These are phyloP conservation scores for Chloroceryle amazona DNA, from an alignment of 2,797 vertebrate genomes.

Conservation along the genomic window DNA sequence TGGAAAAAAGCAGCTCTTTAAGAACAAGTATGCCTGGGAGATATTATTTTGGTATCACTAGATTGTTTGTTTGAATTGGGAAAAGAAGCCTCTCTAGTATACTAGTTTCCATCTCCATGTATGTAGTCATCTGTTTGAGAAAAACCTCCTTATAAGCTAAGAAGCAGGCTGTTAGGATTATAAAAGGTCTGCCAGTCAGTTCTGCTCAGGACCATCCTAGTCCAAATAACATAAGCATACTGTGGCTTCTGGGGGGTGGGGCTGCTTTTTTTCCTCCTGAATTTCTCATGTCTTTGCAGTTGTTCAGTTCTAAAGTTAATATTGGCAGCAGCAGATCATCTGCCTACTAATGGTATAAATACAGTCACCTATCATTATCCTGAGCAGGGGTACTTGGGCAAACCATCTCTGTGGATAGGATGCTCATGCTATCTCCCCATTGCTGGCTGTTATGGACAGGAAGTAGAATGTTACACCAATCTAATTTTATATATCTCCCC, in stretches of 20 bases:
- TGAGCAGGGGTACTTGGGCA: neutral
- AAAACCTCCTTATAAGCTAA: neutral
- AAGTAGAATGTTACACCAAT: neutral
- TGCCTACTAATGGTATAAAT: neutral
- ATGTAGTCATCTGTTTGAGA: neutral
- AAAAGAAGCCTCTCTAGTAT: neutral
- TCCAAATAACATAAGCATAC: neutral
- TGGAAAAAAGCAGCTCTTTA: neutral
- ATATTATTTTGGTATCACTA: neutral
- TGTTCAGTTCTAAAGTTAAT: neutral
- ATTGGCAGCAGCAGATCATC: neutral
- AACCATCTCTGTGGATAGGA: neutral
- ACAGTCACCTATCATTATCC: fast-evolving
- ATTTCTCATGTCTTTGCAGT: neutral
- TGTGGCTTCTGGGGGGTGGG: neutral
- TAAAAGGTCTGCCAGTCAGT: neutral
- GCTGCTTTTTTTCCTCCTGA: neutral
- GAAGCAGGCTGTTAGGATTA: neutral
- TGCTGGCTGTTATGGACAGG: neutral
- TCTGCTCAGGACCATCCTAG: neutral
- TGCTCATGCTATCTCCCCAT: neutral
- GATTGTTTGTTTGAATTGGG: neutral
- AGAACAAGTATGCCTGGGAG: neutral
- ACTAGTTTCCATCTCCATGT: neutral
- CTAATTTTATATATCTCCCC: neutral